Evolutionary conservation across 2,113 vertebrate species (phyloP), one percentile per base, ranked within the genome.

Genomic region (Tonatia bakeri): DNA sequence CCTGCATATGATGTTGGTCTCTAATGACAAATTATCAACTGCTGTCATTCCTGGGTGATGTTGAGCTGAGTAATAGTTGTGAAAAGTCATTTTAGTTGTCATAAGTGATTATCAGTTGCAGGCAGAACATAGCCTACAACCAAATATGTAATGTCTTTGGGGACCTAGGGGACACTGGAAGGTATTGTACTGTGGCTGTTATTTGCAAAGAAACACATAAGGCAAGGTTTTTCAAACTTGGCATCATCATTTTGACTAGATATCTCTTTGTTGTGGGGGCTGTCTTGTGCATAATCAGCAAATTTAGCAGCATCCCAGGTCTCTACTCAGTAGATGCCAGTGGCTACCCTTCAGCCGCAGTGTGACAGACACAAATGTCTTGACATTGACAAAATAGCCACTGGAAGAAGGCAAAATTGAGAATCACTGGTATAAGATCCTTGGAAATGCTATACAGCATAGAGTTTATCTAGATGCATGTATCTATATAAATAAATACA

Each of bases 131-230:
- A 40, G 7, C 1, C 40, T 50, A 15, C 45, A 47, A 47, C 31
- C 15, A 56, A 31, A 76, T 4, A 1, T 77, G 17, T 43, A 9
- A 20, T 36, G 12, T 43, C 22, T 6, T 40, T 72, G 28, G 22
- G 33, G 28, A 45, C 8, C 1, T 16, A 26, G 13, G 16, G 19
- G 5, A 20, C 38, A 28, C 0, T n/a, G 43, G 10, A 24, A 7
- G 1, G 5, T 56, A 10, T 65, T 84, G 3, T 54, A 0, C 5
- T 77, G 17, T 77, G 33, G 22, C 4, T 65, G 13, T 17, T 65
- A 22, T 50, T 69, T 89, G 13, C 52, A 77, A 91, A 69, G 22
- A 90, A 77, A 33, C 5, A 47, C 3, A 5, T 61, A 81, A 56
- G 13, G 14, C 5, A 40, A 4, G 0, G 0, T 40, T 82, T 86